These are phyloP conservation scores for Agapostemon virescens DNA, from an alignment of 2,888 invertebrate genomes.

Conservation along the genomic window DNA sequence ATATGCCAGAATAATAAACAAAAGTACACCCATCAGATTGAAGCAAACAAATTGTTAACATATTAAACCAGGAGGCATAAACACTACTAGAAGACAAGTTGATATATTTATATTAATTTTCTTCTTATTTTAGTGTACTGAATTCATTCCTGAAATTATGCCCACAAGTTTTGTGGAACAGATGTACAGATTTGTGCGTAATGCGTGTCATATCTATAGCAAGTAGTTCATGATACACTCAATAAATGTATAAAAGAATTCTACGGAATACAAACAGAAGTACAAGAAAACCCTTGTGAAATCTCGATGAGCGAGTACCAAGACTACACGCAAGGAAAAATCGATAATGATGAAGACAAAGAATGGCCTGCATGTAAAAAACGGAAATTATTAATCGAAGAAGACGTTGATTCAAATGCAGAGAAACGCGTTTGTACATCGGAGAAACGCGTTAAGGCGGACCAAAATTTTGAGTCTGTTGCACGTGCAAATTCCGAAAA, in stretches of 20 bases:
- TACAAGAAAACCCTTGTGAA: constrained; percentile 38
- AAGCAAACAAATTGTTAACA: too few species aligned
- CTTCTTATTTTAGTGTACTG: too few species aligned
- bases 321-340: constrained; percentile 30
- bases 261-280: constrained; percentile 69
- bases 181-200: constrained; percentile 12
- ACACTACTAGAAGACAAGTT: too few species aligned
- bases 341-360: constrained; percentile 27
- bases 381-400: constrained; percentile 57
- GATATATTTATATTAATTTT: too few species aligned
- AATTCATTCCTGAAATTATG: too few species aligned
- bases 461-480: background rate
- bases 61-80: too few species aligned
- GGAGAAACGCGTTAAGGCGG: constrained; percentile 2
- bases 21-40: too few species aligned
- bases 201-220: constrained; percentile 57
- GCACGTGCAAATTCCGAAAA: background rate
- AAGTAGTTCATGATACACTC: constrained; percentile 66
- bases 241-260: constrained; percentile 68
- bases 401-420: background rate
- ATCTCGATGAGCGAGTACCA: constrained; percentile 46
- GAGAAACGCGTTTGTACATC: background rate
- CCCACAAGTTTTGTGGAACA: too few species aligned
- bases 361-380: constrained; percentile 68
- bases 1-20: too few species aligned